phyloP scores from a whole-genome alignment of 1,140 invertebrate genomes.

The Trachelipus rathkii region DNA sequence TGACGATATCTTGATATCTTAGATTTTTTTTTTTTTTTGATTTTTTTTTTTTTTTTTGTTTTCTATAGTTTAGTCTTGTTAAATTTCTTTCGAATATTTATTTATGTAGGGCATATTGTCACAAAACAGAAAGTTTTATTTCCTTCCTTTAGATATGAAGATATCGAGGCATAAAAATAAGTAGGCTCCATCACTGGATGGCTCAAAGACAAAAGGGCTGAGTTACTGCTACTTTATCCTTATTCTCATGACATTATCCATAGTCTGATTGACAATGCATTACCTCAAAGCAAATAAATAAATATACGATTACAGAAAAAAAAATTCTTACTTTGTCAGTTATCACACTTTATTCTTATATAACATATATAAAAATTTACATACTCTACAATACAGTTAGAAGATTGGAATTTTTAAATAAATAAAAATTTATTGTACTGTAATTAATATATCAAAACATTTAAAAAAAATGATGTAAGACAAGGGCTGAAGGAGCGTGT shows the following conservation, averaged over 20 bases:
- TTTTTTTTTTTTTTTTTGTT: not conserved
- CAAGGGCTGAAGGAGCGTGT: not conserved
- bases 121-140: not conserved
- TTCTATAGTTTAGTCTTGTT: not conserved
- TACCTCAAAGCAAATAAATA: no score
- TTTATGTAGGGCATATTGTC: conserved; percentile 1
- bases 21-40: not conserved
- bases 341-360: no score
- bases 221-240: not conserved
- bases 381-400: no score
- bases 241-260: no score
- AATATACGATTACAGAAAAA: no score
- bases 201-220: not conserved
- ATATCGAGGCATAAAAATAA: not conserved
- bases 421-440: not conserved
- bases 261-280: no score
- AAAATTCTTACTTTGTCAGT: no score
- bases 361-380: no score
- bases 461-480: not conserved
- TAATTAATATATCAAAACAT: not conserved
- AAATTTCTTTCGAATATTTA: not conserved
- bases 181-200: not conserved
- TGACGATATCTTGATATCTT: conserved; percentile 7
- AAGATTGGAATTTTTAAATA: not conserved
- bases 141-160: not conserved